Evolutionary conservation across 2,888 invertebrate genomes (phyloP), one percentile per base, ranked within the genome.

Genomic region (Synergus laeviventris): DNA sequence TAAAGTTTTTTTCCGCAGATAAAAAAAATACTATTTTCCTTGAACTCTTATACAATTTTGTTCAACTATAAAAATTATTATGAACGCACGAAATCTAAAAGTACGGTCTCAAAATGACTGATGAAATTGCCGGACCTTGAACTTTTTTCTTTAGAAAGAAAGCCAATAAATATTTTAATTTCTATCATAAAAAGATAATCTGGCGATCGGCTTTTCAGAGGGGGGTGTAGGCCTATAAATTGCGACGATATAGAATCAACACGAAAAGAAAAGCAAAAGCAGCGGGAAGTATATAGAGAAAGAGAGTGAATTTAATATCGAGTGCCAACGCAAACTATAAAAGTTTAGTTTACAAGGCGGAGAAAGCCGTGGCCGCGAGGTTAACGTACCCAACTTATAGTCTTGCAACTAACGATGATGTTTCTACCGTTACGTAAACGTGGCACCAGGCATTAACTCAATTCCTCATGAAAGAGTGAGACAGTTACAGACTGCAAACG

Each of bases 301-400:
- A 70, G 70, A 70, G 49, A 70, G 70, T 70, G 70, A 70, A 45
- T 70, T 70, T 70, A 49, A 70, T 70, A 70, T 70, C 49, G 70
- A 70, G 70, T 70, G 70, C 70, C 24, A 49, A 49, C 49, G 70
- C 70, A 49, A 70, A 70, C 70, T 70, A 70, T 70, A 54, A 80
- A 79, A 79, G 76, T 78, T 79, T 77, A 54, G 80, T 77, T 79
- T 78, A 77, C 76, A 79, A 79, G 78, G 73, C 82, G 82, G 80
- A 83, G 82, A 83, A 83, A 82, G 83, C 80, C 80, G 76, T 79
- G 79, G 78, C 73, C 49, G 31, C 70, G 70, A 86, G 87, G 89
- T 89, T 84, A 89, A 89, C 81, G 89, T 84, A 88, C 89, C 84
- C 83, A 80, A 76, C 79, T 81, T 74, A 81, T 78, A 81, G 79